phyloP scores from a whole-genome alignment of 64 coral and sea anemone species.

The Porites australiensis region DNA sequence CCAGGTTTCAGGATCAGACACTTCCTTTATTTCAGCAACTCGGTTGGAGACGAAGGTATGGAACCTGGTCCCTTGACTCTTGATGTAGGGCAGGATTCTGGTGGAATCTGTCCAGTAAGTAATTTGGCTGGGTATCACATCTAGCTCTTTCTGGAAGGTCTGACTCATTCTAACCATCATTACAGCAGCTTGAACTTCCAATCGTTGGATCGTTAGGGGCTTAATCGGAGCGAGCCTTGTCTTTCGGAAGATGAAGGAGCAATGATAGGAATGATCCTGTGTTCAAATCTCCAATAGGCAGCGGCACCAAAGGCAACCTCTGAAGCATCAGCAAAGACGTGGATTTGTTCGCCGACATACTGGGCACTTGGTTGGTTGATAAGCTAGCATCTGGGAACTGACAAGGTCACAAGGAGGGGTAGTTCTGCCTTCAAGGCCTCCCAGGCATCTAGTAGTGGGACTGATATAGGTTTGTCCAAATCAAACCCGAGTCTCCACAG shows the following conservation, averaged over 20 bases:
- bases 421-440: constrained; percentile 33
- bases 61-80: constrained; percentile 43
- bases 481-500: too few relatives aligned
- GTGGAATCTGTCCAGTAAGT: constrained; percentile 59
- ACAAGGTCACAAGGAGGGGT: too few relatives aligned
- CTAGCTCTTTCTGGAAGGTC: too few relatives aligned
- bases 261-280: constrained; percentile 25
- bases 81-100: constrained; percentile 48
- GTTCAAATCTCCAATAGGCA: constrained; percentile 27
- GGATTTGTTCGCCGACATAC: background rate
- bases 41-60: constrained; percentile 60
- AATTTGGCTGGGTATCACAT: background rate
- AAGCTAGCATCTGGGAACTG: constrained; percentile 40
- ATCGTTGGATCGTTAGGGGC: constrained; percentile 54
- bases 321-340: too few relatives aligned
- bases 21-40: too few relatives aligned
- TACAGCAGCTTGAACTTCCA: constrained; percentile 71
- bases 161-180: constrained; percentile 10
- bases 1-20: too few relatives aligned
- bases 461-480: constrained; percentile 56
- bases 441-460: constrained; percentile 18
- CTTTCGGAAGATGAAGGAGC: too few relatives aligned
- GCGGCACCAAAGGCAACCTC: too few relatives aligned
- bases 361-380: background rate
- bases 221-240: constrained; percentile 57